A percentile compares a stretch with the other conserved stretches of the same genome.
Evolutionary conservation across 2,888 invertebrate genomes (phyloP).

Genomic region (Eulithis testata): DNA sequence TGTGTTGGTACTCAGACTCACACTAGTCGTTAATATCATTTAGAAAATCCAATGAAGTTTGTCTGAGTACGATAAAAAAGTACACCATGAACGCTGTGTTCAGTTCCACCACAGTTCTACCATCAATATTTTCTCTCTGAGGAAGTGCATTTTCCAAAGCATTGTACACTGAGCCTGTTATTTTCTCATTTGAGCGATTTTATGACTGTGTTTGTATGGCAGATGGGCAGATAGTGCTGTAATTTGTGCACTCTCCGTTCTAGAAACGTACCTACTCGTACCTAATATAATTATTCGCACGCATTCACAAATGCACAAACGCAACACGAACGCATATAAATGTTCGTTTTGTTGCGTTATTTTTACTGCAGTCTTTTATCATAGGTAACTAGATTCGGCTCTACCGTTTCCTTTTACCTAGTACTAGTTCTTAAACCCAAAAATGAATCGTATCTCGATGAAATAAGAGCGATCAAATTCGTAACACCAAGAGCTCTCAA

Average conservation of each 20-base stretch:
- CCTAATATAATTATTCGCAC: conserved; percentile 78
- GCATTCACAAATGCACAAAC: conserved; percentile 61
- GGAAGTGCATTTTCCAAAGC: conserved; percentile 73
- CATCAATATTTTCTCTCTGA: conserved; percentile 27
- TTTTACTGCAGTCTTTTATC: neutral
- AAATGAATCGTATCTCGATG: no score
- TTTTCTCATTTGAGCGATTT: conserved; percentile 83
- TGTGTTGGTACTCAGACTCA: no score
- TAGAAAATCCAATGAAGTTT: neutral
- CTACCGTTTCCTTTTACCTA: no score
- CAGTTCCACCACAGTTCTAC: neutral
- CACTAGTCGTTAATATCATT: no score
- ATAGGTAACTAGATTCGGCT: no score
- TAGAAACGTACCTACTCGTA: conserved; percentile 62
- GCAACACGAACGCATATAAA: conserved; percentile 35
- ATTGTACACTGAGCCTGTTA: conserved; percentile 80
- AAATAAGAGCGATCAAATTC: no score
- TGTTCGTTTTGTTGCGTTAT: conserved; percentile 23
- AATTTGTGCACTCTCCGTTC: conserved; percentile 71
- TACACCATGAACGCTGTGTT: neutral
- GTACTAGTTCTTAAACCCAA: neutral
- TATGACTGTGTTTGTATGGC: conserved; percentile 70
- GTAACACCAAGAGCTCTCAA: no score
- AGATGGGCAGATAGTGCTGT: conserved; percentile 75
- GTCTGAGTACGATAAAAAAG: neutral